Evolutionary conservation across 2,797 vertebrate species (phyloP).

Genomic region (Pantherophis alleghaniensis): DNA sequence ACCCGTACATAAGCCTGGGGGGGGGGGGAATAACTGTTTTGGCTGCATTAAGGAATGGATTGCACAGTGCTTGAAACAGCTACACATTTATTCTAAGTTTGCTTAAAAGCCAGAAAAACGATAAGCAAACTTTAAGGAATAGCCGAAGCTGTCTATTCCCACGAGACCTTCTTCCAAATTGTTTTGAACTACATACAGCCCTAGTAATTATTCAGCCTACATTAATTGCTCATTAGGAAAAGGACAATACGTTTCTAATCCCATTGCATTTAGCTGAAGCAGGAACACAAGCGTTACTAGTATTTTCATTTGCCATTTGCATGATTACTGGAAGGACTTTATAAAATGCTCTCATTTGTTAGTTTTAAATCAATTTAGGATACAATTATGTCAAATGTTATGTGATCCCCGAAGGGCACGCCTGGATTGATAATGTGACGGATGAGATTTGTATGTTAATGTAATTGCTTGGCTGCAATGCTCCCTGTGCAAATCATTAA

Average conservation of each 20-base stretch:
- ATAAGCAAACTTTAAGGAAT: background rate
- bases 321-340: constrained; percentile 14
- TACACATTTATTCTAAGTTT: background rate
- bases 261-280: background rate
- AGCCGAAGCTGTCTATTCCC: background rate
- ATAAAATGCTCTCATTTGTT: background rate
- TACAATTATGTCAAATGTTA: constrained; percentile 26
- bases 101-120: background rate
- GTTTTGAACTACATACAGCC: background rate
- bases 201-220: background rate
- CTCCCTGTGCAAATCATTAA: constrained; percentile 11
- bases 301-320: background rate
- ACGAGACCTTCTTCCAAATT: background rate
- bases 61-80: background rate
- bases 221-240: background rate
- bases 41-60: background rate
- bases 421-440: constrained; percentile 20
- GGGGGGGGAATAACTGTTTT: background rate
- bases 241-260: constrained; percentile 4
- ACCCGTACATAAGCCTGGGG: background rate
- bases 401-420: constrained; percentile 11
- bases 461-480: constrained; percentile 14
- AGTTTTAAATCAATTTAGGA: constrained; percentile 33
- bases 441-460: background rate
- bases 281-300: background rate